Base-by-base conservation (phyloP, 2,113 vertebrate genomes). In the Pampusana beccarii region DNA sequence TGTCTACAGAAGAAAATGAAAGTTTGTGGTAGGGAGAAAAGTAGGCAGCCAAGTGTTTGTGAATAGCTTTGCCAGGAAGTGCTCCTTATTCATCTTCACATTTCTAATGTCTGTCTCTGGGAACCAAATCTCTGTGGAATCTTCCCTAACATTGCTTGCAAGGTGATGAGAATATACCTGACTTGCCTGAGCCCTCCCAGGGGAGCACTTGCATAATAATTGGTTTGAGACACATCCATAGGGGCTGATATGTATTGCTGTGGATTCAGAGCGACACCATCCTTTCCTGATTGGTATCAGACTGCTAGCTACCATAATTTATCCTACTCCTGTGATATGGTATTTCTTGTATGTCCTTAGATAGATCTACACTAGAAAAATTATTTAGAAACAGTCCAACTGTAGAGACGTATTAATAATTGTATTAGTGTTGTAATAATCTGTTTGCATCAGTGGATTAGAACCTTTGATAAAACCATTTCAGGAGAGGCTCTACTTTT, bases 181-280 rank as follows among this genome's bases (percentile, higher is more conserved):
- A 69, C 17, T 56, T 60, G 28, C 24, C 31, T 33, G 15, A 58
- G 36, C 3, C 21, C 31, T 5, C 40, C 40, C 40, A 42, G 40
- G 40, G 40, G 44, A 92, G 44, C 36, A 17, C 4, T 65, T 62
- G 12, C 26, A 18, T 23, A 70, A 16, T 14, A 8, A 3, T 15
- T 25, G 2, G 4, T 56, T 40, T 67, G 53, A 73, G 48, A 38
- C 21, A 51, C 34, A 61, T 29, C 34, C 48, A 13, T 18, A 26
- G 33, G 23, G 7, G 6, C 7, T 61, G 50, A 16, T 16, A 14
- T 0, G 0, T 13, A 11, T 18, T n/a, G 5, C 29, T 42, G 26
- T 16, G 29, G 20, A 42, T 69, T 72, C 36, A 62, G 46, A 51
- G 42, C 46, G 72, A 6, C 3, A 3, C 10, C 13, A 4, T n/a